These are phyloP conservation scores for Hylaeus volcanicus DNA, from an alignment of 1,140 invertebrate species.

Conservation along the genomic window DNA sequence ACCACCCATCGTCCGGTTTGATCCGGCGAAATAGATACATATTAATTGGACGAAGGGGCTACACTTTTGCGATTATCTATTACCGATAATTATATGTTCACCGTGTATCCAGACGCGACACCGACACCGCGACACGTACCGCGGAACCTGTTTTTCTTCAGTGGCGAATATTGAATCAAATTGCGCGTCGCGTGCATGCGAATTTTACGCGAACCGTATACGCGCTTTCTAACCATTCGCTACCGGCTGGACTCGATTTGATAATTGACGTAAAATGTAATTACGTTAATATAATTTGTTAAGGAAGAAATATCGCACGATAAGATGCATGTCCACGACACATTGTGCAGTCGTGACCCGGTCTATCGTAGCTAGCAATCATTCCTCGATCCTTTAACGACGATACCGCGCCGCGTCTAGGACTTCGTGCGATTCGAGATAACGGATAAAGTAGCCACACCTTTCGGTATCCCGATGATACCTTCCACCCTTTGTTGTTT, in stretches of 20 bases:
- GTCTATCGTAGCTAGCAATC: conserved; percentile 57
- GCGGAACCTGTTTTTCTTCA: conserved; percentile 59
- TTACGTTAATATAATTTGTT: conserved; percentile 25
- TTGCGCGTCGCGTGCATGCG: conserved; percentile 12
- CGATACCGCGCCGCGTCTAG: conserved; percentile 27
- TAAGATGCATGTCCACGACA: conserved; percentile 59
- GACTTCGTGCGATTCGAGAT: conserved; percentile 46
- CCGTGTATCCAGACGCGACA: conserved; percentile 27
- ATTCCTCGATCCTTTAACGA: conserved; percentile 50
- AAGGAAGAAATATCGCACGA: conserved; percentile 62
- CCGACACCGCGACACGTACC: conserved; percentile 3
- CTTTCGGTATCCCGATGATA: conserved; percentile 6
- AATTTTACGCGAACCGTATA: no score
- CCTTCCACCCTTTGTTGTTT: conserved; percentile 5
- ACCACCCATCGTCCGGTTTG: conserved; percentile 46
- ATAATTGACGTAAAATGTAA: no score
- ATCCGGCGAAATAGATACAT: conserved; percentile 56
- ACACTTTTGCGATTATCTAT: conserved; percentile 58
- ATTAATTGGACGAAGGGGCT: neutral
- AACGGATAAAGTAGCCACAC: conserved; percentile 48
- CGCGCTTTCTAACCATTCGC: conserved; percentile 55
- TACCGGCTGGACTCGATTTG: conserved; percentile 12
- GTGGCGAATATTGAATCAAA: conserved; percentile 56
- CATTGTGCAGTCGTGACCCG: conserved; percentile 58
- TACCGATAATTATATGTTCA: conserved; percentile 65